Percentiles rank a stretch among this genome's conserved stretches.
Evolutionary conservation across 2,888 invertebrate genomes (phyloP).

Genomic region (Iselma pallidipennis): DNA sequence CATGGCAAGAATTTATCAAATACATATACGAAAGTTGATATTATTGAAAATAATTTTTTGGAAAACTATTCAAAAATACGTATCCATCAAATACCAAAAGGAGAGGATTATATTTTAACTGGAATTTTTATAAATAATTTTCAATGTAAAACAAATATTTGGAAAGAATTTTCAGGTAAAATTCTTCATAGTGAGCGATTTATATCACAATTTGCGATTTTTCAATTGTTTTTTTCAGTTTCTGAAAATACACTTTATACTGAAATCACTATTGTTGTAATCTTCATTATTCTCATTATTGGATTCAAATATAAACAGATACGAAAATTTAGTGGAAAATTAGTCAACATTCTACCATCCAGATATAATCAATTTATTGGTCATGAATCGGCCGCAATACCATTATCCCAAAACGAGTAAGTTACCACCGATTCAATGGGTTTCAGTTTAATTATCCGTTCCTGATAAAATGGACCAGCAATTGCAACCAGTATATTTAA

Average conservation of each 20-base stretch:
- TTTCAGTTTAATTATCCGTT: too few species aligned
- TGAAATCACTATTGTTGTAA: background rate
- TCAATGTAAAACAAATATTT: background rate
- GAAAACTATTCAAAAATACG: background rate
- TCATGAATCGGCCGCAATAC: background rate
- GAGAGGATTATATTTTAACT: slow-evolving; percentile 4
- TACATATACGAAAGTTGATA: background rate
- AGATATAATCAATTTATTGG: background rate
- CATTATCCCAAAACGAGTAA: background rate
- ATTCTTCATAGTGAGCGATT: too few species aligned
- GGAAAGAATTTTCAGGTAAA: slow-evolving; percentile 9
- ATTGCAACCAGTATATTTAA: too few species aligned
- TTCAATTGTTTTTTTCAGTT: background rate
- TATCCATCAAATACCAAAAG: background rate
- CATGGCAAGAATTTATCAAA: background rate
- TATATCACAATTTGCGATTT: too few species aligned
- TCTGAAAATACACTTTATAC: background rate
- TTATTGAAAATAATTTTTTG: background rate
- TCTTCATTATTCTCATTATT: background rate
- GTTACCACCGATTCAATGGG: too few species aligned
- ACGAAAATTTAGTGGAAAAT: background rate
- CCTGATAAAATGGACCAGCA: too few species aligned
- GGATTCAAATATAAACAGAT: background rate
- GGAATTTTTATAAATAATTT: slow-evolving; percentile 14
- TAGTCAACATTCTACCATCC: background rate